Base-by-base conservation (phyloP, 2,797 vertebrate species). In the Austrolebias charrua region DNA sequence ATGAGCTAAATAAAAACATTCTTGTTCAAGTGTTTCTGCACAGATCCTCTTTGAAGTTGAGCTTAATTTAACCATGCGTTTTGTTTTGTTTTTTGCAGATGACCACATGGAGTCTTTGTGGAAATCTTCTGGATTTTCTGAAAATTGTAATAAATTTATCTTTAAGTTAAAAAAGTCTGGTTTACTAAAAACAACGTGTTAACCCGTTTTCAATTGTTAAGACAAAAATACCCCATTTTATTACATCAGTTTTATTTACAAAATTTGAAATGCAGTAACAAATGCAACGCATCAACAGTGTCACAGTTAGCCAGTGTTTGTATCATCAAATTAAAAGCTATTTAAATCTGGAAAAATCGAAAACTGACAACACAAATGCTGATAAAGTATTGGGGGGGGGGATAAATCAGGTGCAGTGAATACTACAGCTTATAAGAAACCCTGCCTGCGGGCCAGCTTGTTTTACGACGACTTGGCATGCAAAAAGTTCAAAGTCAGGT, bases 401-500 rank as follows among this genome's bases (percentile, higher is more conserved):
- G 91, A 92, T 91, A 94, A 92, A 95, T 93, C 93, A 91, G 95
- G 93, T 92, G 94, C 88, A 90, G 79, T 75, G 75, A 80, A 82
- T 65, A 83, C 58, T 66, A 80, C 75, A 87, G 77, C 73, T 85
- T 77, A 73, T 88, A 89, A 93, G 82, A 94, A 94, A 95, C 93
- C 94, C 94, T 94, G 93, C 95, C 94, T 94, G 95, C 94, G 92
- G 94, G 94, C 93, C 93, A 95, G 93, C 92, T 83, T 46, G 40
- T 69, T 54, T 78, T 71, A 68, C 74, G 20, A 71, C 60, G 63
- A 75, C 60, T 76, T 59, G 48, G 81, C 86, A 89, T 88, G 90
- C 86, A 86, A 77, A 85, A 51, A 79, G 73, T 75, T 74, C 5
- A 87, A 88, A 71, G 63, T 63, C 75, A 83, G 80, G 65, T 76